Percentiles rank a stretch among this genome's conserved stretches.
phyloP scores from a whole-genome alignment of 2,113 vertebrate species.

The Pholis gunnellus region DNA sequence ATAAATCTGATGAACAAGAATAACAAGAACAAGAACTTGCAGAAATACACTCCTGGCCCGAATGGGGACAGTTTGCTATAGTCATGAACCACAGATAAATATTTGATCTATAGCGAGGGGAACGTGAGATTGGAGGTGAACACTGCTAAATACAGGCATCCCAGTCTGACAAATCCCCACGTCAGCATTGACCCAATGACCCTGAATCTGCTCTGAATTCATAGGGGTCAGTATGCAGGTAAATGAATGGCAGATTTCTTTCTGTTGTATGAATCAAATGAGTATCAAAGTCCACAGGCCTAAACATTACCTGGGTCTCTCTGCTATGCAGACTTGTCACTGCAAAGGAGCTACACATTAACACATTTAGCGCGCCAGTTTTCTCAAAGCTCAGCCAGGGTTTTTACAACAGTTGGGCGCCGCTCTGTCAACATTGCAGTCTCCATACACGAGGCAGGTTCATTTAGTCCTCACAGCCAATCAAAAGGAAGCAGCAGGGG shows the following conservation, averaged over 20 bases:
- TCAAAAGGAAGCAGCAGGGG: slow-evolving; percentile 33
- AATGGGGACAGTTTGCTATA: background rate
- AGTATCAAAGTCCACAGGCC: slow-evolving; percentile 77
- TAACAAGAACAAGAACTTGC: background rate
- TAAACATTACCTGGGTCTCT: slow-evolving; percentile 54
- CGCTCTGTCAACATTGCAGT: slow-evolving; percentile 78
- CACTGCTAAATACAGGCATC: background rate
- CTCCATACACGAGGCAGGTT: slow-evolving; percentile 50
- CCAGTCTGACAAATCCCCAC: background rate
- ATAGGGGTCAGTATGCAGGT: slow-evolving; percentile 32
- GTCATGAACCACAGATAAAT: background rate
- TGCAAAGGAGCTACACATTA: slow-evolving; percentile 76
- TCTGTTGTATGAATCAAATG: slow-evolving; percentile 57
- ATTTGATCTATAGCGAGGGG: background rate
- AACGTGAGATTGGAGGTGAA: background rate
- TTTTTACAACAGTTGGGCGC: slow-evolving; percentile 79
- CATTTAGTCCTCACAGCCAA: slow-evolving; percentile 44
- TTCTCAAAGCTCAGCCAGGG: slow-evolving; percentile 27
- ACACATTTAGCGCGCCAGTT: slow-evolving; percentile 45
- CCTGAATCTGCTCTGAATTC: slow-evolving; percentile 24
- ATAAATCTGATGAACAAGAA: background rate
- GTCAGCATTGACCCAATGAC: background rate
- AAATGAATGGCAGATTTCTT: slow-evolving; percentile 67
- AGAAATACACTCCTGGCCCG: background rate
- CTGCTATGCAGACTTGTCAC: slow-evolving; percentile 21